Conservation (phyloP, 2,888 invertebrate species). For the Neuroscelio doddi region DNA sequence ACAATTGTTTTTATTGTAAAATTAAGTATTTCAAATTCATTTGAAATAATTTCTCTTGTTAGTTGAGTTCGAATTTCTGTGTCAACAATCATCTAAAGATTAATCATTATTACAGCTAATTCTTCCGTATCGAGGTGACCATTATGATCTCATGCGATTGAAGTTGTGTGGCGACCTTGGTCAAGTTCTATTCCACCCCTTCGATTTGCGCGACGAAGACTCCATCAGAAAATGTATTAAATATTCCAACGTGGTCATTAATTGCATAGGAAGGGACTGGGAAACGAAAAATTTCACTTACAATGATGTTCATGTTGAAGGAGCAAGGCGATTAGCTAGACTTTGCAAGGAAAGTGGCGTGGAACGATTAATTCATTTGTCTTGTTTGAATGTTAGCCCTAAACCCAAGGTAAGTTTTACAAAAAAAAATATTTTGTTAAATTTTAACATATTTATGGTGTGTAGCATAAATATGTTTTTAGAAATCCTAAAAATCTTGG, state of each 20-base stretch:
- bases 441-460: constrained; percentile 1
- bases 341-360: constrained; percentile 85
- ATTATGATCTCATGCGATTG: constrained; percentile 83
- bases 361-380: constrained; percentile 92
- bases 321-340: constrained; percentile 87
- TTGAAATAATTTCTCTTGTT: too few species aligned
- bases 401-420: constrained; percentile 78
- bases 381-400: constrained; percentile 85
- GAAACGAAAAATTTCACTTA: constrained; percentile 93
- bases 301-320: constrained; percentile 89
- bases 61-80: too few species aligned
- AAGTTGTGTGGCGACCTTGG: constrained; percentile 95
- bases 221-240: constrained; percentile 88
- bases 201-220: constrained; percentile 87
- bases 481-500: too few species aligned
- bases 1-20: too few species aligned
- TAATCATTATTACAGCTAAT: constrained; percentile 80
- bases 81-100: too few species aligned
- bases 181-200: constrained; percentile 93
- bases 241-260: constrained; percentile 98
- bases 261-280: constrained; percentile 92
- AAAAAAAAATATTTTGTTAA: background rate
- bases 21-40: too few species aligned
- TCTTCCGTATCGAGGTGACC: constrained; percentile 92
- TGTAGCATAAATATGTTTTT: too few species aligned